Percentiles rank a stretch among this genome's conserved stretches.
phyloP scores from a whole-genome alignment of 2,888 invertebrate genomes.

The Labia minor region DNA sequence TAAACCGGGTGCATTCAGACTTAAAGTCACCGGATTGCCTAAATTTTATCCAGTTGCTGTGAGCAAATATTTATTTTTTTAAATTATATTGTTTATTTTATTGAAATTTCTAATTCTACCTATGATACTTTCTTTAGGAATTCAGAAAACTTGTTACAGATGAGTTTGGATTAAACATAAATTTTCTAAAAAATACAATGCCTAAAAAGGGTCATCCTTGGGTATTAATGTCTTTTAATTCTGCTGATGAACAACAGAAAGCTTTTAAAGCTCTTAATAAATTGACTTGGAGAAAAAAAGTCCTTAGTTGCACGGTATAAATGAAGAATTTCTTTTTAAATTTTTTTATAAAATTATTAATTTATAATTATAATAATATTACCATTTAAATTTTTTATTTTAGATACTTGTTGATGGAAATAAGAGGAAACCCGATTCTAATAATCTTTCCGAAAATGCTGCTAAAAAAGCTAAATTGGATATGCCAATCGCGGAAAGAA shows the following conservation, averaged over 20 bases:
- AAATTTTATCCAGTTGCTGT: constrained; percentile 36
- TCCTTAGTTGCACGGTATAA: constrained; percentile 34
- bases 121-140: constrained; percentile 33
- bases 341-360: too few relatives aligned
- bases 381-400: too few relatives aligned
- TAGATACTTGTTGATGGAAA: constrained; percentile 4
- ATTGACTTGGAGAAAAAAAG: constrained; percentile 32
- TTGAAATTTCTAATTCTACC: neutral
- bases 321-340: constrained; percentile 21
- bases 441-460: constrained; percentile 25
- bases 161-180: constrained; percentile 33
- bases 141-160: constrained; percentile 37
- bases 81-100: constrained; percentile 3
- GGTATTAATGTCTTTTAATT: constrained; percentile 32
- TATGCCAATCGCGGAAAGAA: constrained; percentile 30
- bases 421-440: constrained; percentile 25
- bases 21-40: constrained; percentile 39
- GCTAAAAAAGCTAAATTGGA: constrained; percentile 30
- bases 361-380: too few relatives aligned
- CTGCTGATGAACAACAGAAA: constrained; percentile 36
- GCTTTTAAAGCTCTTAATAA: constrained; percentile 34
- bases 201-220: constrained; percentile 30
- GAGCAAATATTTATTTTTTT: constrained; percentile 22
- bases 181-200: constrained; percentile 34
- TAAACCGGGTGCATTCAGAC: constrained; percentile 33